A percentile compares a stretch with the other conserved stretches of the same genome.
Conservation (phyloP, 1,140 invertebrate species). For the Drosophila leontia region DNA sequence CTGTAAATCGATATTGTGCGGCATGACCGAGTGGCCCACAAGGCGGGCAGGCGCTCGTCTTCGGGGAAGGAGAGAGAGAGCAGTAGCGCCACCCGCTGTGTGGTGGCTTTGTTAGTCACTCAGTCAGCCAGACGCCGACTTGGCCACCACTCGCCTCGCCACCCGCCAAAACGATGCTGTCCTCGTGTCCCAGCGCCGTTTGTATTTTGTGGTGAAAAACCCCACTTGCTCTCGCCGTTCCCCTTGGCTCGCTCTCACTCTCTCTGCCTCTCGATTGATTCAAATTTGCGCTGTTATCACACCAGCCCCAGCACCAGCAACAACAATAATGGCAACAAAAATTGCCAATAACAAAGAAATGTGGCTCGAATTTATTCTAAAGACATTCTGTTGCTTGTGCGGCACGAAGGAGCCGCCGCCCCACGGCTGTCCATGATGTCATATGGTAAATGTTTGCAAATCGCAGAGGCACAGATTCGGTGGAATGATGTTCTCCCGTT, state of each 20-base stretch:
- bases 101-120: slow-evolving; percentile 64
- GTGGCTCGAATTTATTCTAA: slow-evolving; percentile 66
- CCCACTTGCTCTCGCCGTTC: slow-evolving; percentile 54
- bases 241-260: slow-evolving; percentile 10
- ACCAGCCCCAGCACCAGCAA: slow-evolving; percentile 47
- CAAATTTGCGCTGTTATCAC: slow-evolving; percentile 74
- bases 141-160: not conserved
- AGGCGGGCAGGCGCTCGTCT: slow-evolving; percentile 41
- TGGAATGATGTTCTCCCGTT: not conserved
- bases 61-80: slow-evolving; percentile 8
- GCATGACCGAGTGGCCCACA: slow-evolving; percentile 82
- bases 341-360: slow-evolving; percentile 69
- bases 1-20: slow-evolving; percentile 82
- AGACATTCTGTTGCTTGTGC: slow-evolving; percentile 58
- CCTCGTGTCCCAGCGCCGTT: slow-evolving; percentile 40
- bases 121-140: slow-evolving; percentile 67
- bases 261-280: slow-evolving; percentile 38
- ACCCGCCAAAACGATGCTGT: slow-evolving; percentile 27
- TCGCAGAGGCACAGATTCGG: slow-evolving; percentile 1
- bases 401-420: slow-evolving; percentile 42
- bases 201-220: slow-evolving; percentile 74
- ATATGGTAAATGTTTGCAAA: slow-evolving; percentile 21
- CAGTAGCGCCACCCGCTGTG: slow-evolving; percentile 31
- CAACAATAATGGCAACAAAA: slow-evolving; percentile 18
- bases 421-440: slow-evolving; percentile 49